Base-by-base conservation (phyloP, 1,140 invertebrate species). In the Aporrectodea caliginosa region DNA sequence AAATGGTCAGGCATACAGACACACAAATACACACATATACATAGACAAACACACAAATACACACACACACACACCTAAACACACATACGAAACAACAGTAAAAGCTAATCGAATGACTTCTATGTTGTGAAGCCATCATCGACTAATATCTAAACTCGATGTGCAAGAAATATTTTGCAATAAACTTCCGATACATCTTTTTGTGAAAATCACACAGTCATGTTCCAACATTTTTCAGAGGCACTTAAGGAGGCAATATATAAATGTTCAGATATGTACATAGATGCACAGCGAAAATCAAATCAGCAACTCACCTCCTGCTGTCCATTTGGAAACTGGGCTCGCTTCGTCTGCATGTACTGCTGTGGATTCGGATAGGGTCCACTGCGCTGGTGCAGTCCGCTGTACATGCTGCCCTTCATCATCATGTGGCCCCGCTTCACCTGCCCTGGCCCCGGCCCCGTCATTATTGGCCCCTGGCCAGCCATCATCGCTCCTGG, bases 341-440 rank as follows among this genome's bases (percentile, higher is more conserved):
- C 83, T 71, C 82, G 78, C 79, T 83, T 84, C 35, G 80, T 81
- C 73, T 82, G 82, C 77, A 83, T 78, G 71, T 84, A 83, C 74
- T 84, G 83, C n/a, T 83, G 84, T 34, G 83, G 83, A 31, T 73
- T 81, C 27, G 85, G 85, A 78, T 87, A 86, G 0, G 86, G 84
- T 58, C 6, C 43, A 6, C 6, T 58, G 6, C 43, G 6, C 43
- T 58, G 43, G 22, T 58, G 43, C 43, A 58, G 22, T 58, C 43
- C 43, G 43, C 43, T 22, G 43, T 58, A 58, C 43, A 58, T 58
- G 43, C 22, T 58, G 6, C 43, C 43, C 43, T 58, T 58, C 43
- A 58, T 58, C 43, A 58, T 58, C 43, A 58, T 58, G 43, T 58
- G 43, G 43, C 43, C 43, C 43, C 43, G 6, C 43, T 58, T 58